phyloP scores from a whole-genome alignment of 64 coral and sea anemone species.

The Pocillopora verrucosa region DNA sequence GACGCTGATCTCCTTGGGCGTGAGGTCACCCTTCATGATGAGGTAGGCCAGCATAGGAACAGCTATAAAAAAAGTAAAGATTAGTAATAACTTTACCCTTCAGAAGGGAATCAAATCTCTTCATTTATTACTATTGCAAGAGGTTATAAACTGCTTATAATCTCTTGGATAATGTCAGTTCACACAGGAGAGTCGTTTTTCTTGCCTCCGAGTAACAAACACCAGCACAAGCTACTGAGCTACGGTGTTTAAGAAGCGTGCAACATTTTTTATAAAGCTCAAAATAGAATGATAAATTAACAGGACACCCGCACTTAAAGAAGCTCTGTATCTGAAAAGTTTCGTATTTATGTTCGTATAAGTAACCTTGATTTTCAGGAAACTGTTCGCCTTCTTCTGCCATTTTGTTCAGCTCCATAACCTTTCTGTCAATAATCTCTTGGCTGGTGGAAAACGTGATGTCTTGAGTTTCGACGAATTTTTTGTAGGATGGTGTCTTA shows the following conservation, averaged over 20 bases:
- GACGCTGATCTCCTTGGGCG: background rate
- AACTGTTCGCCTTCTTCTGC: background rate
- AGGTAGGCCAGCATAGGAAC: conserved; percentile 3
- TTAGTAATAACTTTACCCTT: background rate
- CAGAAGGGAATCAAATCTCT: background rate
- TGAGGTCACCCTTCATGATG: conserved; percentile 6
- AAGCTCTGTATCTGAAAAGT: no score
- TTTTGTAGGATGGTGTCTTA: conserved; percentile 21
- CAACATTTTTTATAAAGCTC: no score
- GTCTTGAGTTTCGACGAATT: conserved; percentile 32
- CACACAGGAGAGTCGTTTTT: no score
- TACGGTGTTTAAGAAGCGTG: no score
- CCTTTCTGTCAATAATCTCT: conserved; percentile 34
- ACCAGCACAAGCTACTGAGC: no score
- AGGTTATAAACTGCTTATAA: background rate
- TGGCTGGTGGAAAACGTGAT: conserved; percentile 27
- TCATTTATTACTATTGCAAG: background rate
- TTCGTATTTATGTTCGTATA: background rate
- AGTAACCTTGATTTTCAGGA: conserved; percentile 32
- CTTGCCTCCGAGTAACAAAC: no score
- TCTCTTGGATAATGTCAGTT: no score
- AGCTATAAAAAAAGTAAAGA: background rate
- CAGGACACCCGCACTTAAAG: no score
- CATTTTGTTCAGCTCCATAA: conserved; percentile 34
- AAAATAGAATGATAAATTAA: no score